These are phyloP conservation scores for Bufo bufo DNA, from an alignment of 2,113 vertebrate species.

Conservation along the genomic window DNA sequence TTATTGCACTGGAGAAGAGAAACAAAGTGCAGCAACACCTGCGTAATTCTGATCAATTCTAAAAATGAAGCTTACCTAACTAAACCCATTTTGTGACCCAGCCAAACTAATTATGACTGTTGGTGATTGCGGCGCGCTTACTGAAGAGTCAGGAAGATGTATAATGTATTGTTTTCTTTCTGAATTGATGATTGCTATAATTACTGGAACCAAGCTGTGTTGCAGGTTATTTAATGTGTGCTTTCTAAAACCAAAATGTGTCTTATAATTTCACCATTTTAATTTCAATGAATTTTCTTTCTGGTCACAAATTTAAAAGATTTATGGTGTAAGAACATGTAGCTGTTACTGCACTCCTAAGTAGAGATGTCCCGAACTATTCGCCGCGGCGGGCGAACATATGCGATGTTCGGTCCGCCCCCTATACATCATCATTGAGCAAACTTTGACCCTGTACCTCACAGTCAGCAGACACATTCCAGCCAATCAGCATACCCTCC, in stretches of 20 bases:
- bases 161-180: slow-evolving; percentile 8
- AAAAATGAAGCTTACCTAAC: neutral
- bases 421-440: no score
- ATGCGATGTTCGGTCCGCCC: no score
- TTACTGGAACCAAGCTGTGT: neutral
- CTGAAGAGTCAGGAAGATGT: neutral
- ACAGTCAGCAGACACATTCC: no score
- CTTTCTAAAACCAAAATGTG: neutral
- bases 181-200: neutral
- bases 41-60: neutral
- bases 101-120: slow-evolving; percentile 1
- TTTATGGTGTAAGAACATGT: no score
- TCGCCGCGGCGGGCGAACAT: no score
- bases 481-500: no score
- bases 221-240: neutral
- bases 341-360: no score
- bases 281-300: neutral
- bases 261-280: neutral
- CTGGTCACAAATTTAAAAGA: neutral
- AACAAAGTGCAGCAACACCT: neutral
- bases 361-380: no score
- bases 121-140: neutral
- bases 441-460: no score
- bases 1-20: neutral
- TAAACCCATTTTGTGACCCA: neutral